Evolutionary conservation across 2,797 vertebrate species (phyloP).

Genomic region (Danio jaintianensis): DNA sequence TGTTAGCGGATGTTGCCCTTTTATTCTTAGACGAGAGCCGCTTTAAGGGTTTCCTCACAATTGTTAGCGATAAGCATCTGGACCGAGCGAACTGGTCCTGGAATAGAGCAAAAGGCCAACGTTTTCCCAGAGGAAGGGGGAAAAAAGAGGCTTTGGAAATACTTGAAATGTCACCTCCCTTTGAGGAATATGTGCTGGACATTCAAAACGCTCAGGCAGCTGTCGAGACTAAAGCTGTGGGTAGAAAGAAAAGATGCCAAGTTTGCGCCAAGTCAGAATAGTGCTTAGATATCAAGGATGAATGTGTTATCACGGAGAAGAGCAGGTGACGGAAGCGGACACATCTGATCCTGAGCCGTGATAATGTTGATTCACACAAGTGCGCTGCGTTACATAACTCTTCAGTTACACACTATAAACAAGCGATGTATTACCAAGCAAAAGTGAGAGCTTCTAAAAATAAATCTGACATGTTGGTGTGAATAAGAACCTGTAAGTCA

Average conservation of each 20-base stretch:
- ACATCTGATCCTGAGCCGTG: constrained; percentile 32
- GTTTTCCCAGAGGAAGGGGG: constrained; percentile 38
- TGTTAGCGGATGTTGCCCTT: constrained; percentile 55
- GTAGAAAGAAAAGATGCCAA: constrained; percentile 69
- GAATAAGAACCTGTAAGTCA: not conserved
- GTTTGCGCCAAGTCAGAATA: constrained; percentile 58
- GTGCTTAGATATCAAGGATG: constrained; percentile 43
- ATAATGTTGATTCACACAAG: constrained; percentile 26
- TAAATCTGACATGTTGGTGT: not conserved
- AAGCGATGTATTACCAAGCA: constrained; percentile 9
- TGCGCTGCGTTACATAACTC: not conserved
- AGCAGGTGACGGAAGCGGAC: constrained; percentile 24
- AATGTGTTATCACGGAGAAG: not conserved
- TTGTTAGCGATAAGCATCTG: constrained; percentile 25
- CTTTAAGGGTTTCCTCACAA: constrained; percentile 33
- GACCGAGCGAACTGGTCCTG: constrained; percentile 2
- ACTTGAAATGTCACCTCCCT: constrained; percentile 77
- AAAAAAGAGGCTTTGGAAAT: constrained; percentile 4
- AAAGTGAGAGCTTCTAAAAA: constrained; percentile 36
- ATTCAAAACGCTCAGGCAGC: constrained; percentile 76
- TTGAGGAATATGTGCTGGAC: constrained; percentile 68
- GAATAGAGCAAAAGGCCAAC: constrained; percentile 25
- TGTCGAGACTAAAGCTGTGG: constrained; percentile 73
- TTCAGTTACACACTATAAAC: not conserved
- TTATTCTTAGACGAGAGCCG: constrained; percentile 34